These are phyloP conservation scores for Nineta flava DNA, from an alignment of 2,888 invertebrate species.

Conservation along the genomic window DNA sequence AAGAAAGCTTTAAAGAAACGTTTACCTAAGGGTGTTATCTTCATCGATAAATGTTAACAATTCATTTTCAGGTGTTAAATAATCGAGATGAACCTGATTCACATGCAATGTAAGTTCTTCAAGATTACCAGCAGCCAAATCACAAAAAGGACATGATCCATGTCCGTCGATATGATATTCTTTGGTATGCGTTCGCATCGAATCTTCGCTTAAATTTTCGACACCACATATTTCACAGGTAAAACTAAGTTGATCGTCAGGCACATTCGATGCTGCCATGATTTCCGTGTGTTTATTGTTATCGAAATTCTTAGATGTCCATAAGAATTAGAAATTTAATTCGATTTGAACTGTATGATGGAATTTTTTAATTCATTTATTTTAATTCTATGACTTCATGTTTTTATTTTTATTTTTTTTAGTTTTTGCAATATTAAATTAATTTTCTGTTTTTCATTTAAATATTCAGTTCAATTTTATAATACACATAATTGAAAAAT, in stretches of 20 bases:
- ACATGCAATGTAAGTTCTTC: conserved; percentile 65
- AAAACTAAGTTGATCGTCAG: conserved; percentile 39
- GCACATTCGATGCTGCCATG: conserved; percentile 31
- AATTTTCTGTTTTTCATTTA: too few relatives aligned
- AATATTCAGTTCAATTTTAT: too few relatives aligned
- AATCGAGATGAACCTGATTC: conserved; percentile 70
- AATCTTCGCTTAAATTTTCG: conserved; percentile 61
- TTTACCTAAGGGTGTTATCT: conserved; percentile 37
- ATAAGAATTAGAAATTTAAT: too few relatives aligned
- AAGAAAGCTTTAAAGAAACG: too few relatives aligned
- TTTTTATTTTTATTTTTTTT: too few relatives aligned
- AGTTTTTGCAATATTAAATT: too few relatives aligned
- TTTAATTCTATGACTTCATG: too few relatives aligned
- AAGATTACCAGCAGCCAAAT: conserved; percentile 53
- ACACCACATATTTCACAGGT: conserved; percentile 77
- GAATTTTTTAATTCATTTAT: too few relatives aligned
- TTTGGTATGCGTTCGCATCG: conserved; percentile 63
- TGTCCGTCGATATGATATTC: conserved; percentile 64
- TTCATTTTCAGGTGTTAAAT: conserved; percentile 63
- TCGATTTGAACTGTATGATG: too few relatives aligned
- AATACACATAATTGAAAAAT: too few relatives aligned
- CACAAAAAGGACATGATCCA: conserved; percentile 70
- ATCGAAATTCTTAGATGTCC: too few relatives aligned
- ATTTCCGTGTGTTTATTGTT: too few relatives aligned
- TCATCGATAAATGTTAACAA: conserved; percentile 65